Percentiles rank a stretch among this genome's conserved stretches.
phyloP scores from a whole-genome alignment of 2,797 vertebrate species.

The Gymnoscopelus microlampas region DNA sequence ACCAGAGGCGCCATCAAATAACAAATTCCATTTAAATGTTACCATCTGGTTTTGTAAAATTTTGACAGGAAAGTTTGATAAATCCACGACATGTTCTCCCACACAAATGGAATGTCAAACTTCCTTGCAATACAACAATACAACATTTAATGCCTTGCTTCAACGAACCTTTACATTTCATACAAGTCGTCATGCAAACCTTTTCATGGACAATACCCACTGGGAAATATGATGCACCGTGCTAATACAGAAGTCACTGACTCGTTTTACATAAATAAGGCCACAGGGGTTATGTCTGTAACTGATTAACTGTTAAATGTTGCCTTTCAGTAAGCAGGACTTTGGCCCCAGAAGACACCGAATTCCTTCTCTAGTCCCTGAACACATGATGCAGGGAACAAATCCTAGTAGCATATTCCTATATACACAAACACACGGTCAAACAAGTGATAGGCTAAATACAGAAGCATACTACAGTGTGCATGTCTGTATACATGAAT shows the following conservation, averaged over 20 bases:
- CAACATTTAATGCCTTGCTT: background rate
- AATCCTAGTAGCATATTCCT: conserved; percentile 9
- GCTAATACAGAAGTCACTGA: conserved; percentile 22
- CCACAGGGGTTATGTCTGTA: conserved; percentile 52
- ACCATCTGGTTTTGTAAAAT: background rate
- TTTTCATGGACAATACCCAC: conserved; percentile 7
- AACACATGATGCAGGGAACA: conserved; percentile 11
- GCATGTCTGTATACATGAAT: conserved; percentile 47
- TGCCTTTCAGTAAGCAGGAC: conserved; percentile 57
- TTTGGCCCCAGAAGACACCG: conserved; percentile 58
- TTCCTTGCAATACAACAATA: conserved; percentile 23
- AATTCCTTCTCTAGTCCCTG: conserved; percentile 14
- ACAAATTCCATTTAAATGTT: background rate
- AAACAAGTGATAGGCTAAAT: conserved; percentile 26
- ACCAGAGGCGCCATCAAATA: background rate
- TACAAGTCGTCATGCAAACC: conserved; percentile 20
- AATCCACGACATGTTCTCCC: background rate
- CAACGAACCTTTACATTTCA: conserved; percentile 10
- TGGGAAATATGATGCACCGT: background rate
- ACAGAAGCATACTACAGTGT: conserved; percentile 27
- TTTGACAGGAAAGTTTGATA: background rate
- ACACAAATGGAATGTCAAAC: conserved; percentile 5
- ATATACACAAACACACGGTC: conserved; percentile 22
- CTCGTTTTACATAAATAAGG: conserved; percentile 41
- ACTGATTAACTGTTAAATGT: conserved; percentile 76